These are phyloP conservation scores for Mormyrus iriodes DNA, from an alignment of 2,113 vertebrate species.

Conservation along the genomic window DNA sequence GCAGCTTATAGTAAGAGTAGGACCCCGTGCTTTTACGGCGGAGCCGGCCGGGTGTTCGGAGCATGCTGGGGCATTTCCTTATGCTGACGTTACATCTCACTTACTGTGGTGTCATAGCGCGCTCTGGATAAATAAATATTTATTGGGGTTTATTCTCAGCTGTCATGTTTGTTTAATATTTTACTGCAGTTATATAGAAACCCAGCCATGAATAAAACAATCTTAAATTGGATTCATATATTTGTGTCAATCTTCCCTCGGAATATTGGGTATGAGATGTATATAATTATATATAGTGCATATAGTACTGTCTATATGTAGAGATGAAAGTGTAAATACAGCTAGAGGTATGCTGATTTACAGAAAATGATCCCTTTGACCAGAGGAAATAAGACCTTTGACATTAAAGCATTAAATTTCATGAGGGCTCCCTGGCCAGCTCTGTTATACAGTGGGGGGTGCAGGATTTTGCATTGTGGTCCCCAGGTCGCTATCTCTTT, in stretches of 20 bases:
- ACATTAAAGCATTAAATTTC: no score
- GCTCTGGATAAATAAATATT: not conserved
- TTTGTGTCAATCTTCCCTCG: not conserved
- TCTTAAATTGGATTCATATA: not conserved
- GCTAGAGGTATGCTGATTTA: not conserved
- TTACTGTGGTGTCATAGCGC: not conserved
- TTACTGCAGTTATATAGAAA: not conserved
- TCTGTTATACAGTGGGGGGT: no score
- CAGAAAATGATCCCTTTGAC: not conserved
- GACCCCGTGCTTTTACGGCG: conserved; percentile 25
- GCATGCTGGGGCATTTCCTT: not conserved
- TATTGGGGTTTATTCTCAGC: not conserved
- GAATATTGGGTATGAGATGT: not conserved
- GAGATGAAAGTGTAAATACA: not conserved
- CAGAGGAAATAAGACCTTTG: no score
- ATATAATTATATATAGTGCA: not conserved
- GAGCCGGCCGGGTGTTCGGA: conserved; percentile 21
- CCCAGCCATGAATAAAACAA: not conserved
- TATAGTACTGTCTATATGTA: not conserved
- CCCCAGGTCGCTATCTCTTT: no score
- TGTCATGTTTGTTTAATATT: not conserved
- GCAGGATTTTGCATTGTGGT: no score
- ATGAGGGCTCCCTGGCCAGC: no score
- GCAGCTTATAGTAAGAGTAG: conserved; percentile 39
- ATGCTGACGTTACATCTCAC: not conserved